Base-by-base conservation (phyloP, 2,113 vertebrate species). In the Gasterosteus nipponicus region DNA sequence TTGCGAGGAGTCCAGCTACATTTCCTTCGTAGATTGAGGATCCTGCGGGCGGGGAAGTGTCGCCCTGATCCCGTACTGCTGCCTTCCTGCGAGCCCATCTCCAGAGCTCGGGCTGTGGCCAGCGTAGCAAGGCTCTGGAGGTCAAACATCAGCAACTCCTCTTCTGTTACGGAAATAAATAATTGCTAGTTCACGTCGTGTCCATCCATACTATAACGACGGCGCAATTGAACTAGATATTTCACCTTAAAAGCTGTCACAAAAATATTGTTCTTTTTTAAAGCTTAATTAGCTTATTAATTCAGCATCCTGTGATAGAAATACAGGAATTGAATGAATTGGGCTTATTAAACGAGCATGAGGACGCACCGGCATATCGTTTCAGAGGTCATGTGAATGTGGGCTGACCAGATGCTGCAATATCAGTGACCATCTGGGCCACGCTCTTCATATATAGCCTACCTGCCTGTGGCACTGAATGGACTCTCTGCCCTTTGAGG, bases 1-100 rank as follows among this genome's bases (percentile, higher is more conserved):
- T 94, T 93, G 68, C 97, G 97, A 53, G 97, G 98, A 2, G 94
- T 95, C 97, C 97, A 98, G 86, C 93, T 96, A 92, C 95, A 98
- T 87, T 97, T 98, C 76, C 96, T 94, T 0, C 95, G 96, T 49
- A 97, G 93, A 75, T 97, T 95, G 59, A 96, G 93, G 78, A 93
- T 89, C 0, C 95, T 94, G 38, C 95, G 95, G 0, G 90, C 76
- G 1, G 95, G 91, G 18, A 81, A 84, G 60, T 67, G 87, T 78
- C 77, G 86, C 47, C 75, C 92, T 18, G 78, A 54, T 82, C 29
- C 10, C 54, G 82, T 0, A 2, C 61, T 72, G 38, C 7, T 80
- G 56, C 41, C 54, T 22, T 87, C 91, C 0, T 88, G 89, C 8
- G 94, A 87, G 76, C 82, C 94, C 81, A 93, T 84, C 77, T 96